Evolutionary conservation across 1,140 invertebrate genomes (phyloP).

Genomic region (Zaprionus camerounensis): DNA sequence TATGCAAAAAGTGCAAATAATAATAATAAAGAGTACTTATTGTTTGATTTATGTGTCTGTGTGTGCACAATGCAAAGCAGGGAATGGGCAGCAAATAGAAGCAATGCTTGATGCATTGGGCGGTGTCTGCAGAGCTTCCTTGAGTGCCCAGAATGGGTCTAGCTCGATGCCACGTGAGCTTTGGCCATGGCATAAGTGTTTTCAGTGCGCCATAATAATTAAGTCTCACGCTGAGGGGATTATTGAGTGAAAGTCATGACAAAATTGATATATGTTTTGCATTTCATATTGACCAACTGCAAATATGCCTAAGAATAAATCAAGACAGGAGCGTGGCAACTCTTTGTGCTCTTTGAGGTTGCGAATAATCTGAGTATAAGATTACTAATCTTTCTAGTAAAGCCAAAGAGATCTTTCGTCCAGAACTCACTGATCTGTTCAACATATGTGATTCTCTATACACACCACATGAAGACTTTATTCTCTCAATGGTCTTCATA

Average conservation of each 20-base stretch:
- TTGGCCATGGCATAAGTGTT: not conserved
- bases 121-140: not conserved
- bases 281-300: too few species aligned
- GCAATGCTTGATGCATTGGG: not conserved
- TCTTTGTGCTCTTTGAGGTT: too few species aligned
- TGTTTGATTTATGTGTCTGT: slow-evolving; percentile 84
- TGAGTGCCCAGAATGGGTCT: not conserved
- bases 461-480: too few species aligned
- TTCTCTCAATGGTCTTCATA: too few species aligned
- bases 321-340: too few species aligned
- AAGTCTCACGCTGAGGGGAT: not conserved
- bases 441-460: too few species aligned
- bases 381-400: too few species aligned
- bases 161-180: not conserved
- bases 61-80: slow-evolving; percentile 65
- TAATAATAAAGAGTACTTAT: slow-evolving; percentile 84
- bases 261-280: not conserved
- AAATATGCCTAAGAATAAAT: too few species aligned
- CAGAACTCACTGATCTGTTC: too few species aligned
- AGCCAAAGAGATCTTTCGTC: too few species aligned
- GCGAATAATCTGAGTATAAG: too few species aligned
- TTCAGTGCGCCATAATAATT: not conserved
- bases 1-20: slow-evolving; percentile 84
- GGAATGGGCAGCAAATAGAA: slow-evolving; percentile 23
- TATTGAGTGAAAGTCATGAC: not conserved